Base-by-base conservation (phyloP, 2,888 invertebrate genomes). In the Selenia dentaria region DNA sequence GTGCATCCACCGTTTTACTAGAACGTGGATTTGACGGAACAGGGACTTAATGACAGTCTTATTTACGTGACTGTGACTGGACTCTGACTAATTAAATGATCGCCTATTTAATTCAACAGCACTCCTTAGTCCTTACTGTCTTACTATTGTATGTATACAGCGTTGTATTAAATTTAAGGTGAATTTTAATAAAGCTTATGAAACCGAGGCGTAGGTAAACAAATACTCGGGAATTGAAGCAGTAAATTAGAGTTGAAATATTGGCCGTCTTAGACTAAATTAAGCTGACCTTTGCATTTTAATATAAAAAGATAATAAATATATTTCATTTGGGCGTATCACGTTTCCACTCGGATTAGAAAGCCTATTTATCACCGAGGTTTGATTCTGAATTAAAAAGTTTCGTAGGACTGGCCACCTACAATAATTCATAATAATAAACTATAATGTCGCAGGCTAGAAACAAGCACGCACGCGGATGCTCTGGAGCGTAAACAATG, bases 181-280 rank as follows among this genome's bases (percentile, higher is more conserved):
- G 64, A 64, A 65, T 70, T 71, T 68, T 74, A 72, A 76, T 77
- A 74, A 70, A 64, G 59, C 55, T 67, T 62, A 66, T 59, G 59
- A 67, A 65, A 66, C 51, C 53, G 56, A 50, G 46, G 50, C 51
- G 39, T 51, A 57, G 48, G 57, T 61, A 59, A 62, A 62, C 56
- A 59, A 62, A 61, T 54, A 60, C 57, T 47, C 29, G 43, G 56
- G 53, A 55, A 60, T 59, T 54, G 41, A 52, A 44, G 48, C 44
- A 54, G 57, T 58, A 58, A 68, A 67, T 60, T 62, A 57, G 39
- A 50, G 49, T 59, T 53, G 47, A 54, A 61, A 55, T 49, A 53
- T 48, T 51, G 47, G 54, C 62, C 57, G 57, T 51, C 38, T 44
- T 53, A 14, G 16, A 29, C 37, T 35, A 57, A 55, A 61, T 54